These are phyloP conservation scores for Radopholus similis DNA, from an alignment of 1,140 invertebrate genomes.

Conservation along the genomic window DNA sequence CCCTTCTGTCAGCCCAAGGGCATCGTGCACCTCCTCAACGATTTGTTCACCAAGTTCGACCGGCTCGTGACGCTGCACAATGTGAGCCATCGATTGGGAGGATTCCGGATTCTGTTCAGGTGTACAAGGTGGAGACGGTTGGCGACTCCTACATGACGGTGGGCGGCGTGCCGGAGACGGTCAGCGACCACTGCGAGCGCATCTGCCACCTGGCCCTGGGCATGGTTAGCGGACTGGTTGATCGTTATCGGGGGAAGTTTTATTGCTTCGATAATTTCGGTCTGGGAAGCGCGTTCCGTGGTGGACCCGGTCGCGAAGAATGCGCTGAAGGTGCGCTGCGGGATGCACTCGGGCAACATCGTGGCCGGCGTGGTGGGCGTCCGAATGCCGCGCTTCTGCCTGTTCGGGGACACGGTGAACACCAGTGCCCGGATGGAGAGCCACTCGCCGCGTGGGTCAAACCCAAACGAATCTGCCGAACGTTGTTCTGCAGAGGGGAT, in stretches of 20 bases:
- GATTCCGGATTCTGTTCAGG: slow-evolving; percentile 18
- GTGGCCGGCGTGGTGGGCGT: slow-evolving; percentile 65
- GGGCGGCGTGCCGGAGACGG: slow-evolving; percentile 87
- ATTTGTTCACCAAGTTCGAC: slow-evolving; percentile 92
- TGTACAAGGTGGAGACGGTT: slow-evolving; percentile 88
- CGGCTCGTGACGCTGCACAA: slow-evolving; percentile 50
- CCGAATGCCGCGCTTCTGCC: slow-evolving; percentile 65
- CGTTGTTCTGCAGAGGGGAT: not conserved
- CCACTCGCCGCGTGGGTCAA: slow-evolving; percentile 46
- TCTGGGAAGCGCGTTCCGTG: slow-evolving; percentile 58
- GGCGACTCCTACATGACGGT: slow-evolving; percentile 99
- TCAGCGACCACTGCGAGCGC: slow-evolving; percentile 81
- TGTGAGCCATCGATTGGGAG: slow-evolving; percentile 13
- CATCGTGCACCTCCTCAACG: slow-evolving; percentile 89
- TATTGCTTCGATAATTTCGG: not conserved
- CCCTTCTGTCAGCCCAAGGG: slow-evolving; percentile 50
- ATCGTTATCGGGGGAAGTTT: not conserved
- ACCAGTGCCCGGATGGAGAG: slow-evolving; percentile 61
- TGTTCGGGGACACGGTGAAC: slow-evolving; percentile 74
- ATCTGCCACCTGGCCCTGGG: slow-evolving; percentile 73
- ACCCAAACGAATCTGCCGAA: not conserved
- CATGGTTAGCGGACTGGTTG: slow-evolving; percentile 28
- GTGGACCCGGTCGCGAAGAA: slow-evolving; percentile 49
- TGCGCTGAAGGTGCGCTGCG: slow-evolving; percentile 46
- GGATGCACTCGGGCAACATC: slow-evolving; percentile 55